Evolutionary conservation across 2,888 invertebrate species (phyloP), one percentile per base, ranked within the genome.

Genomic region (Archips crataeganus): DNA sequence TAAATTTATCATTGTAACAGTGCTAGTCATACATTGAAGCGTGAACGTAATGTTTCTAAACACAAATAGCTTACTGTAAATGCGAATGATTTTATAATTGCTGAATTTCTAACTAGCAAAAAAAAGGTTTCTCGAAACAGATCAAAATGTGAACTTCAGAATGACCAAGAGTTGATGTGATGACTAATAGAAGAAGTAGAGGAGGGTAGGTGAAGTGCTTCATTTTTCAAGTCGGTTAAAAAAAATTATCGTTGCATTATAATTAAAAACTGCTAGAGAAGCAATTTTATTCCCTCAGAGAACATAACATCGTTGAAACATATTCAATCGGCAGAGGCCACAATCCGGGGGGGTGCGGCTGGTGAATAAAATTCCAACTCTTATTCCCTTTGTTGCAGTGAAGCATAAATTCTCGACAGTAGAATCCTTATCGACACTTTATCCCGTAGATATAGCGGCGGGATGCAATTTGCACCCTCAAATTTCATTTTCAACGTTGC

Each of bases 401-500:
- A 77, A 74, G 75, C 77, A 77, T 79, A 81, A 80, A 84, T 82
- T 83, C 76, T 78, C 77, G 61, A 68, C 73, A 77, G 57, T 76
- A 77, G 73, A 79, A 81, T 81, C 77, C 82, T 84, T 82, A 83
- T 80, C 80, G 81, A 81, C 82, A 82, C 79, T 85, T 85, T 82
- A 83, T 82, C 76, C 77, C 64, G 71, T 75, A 77, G 80, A 81
- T 79, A 77, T 78, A 75, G 76, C 61, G 78, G 73, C 77, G 76
- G 80, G 80, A 85, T 86, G 84, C 85, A 87, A 88, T 87, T 88
- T 85, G 80, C 81, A 77, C 75, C 82, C 80, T 78, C 80, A 84
- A 86, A 86, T 85, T 85, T 82, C 79, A 74, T 85, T 87, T 83
- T 74, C 82, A 77, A 70, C 75, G 76, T 81, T 79, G 77, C 76